These are phyloP conservation scores for Tapirus indicus DNA, from an alignment of 2,797 vertebrate genomes.

Conservation along the genomic window DNA sequence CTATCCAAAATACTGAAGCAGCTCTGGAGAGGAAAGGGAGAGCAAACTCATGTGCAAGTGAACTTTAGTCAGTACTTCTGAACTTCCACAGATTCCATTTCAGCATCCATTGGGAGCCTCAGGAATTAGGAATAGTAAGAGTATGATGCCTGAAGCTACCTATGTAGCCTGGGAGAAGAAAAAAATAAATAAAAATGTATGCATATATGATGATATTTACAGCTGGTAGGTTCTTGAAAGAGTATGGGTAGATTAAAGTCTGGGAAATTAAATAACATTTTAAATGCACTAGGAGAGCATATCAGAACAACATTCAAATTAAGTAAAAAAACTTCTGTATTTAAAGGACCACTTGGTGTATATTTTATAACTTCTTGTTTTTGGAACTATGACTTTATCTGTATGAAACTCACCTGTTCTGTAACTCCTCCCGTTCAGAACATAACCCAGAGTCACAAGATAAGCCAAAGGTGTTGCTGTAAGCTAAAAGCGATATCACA, in stretches of 20 bases:
- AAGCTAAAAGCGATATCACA: neutral
- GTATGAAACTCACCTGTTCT: neutral
- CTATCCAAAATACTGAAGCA: neutral
- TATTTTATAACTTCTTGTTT: neutral
- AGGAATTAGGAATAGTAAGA: neutral
- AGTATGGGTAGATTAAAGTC: neutral
- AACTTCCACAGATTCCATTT: neutral
- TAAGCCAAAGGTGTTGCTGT: neutral
- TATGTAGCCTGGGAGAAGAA: neutral
- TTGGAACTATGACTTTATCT: neutral
- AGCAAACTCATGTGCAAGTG: neutral
- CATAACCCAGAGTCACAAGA: neutral
- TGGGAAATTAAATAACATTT: neutral
- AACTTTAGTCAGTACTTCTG: conserved; percentile 52
- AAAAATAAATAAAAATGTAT: neutral
- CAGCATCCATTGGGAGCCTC: neutral
- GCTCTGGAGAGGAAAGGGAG: neutral
- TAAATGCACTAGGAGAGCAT: neutral
- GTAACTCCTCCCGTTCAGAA: neutral
- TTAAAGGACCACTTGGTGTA: neutral
- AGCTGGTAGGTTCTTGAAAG: neutral
- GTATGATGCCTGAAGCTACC: neutral
- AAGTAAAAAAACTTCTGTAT: neutral
- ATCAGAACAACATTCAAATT: neutral
- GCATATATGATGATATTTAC: neutral